Evolutionary conservation across 1,140 invertebrate species (phyloP).

Genomic region (Drosophila tani): DNA sequence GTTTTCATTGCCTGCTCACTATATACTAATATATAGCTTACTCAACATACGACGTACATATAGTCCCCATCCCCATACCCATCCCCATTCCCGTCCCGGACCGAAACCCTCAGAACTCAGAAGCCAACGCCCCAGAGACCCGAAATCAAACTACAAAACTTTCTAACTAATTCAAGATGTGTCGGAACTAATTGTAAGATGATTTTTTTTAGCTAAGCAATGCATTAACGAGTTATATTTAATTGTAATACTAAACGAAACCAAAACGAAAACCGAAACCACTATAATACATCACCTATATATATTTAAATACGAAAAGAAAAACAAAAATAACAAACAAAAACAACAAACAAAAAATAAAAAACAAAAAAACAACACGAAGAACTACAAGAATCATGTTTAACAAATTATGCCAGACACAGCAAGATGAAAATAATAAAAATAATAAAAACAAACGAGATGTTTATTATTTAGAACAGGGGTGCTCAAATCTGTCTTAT

Average conservation of each 20-base stretch:
- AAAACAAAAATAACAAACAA: constrained; percentile 3
- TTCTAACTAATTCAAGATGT: constrained; percentile 71
- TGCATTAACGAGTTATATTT: constrained; percentile 77
- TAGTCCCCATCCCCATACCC: constrained; percentile 1
- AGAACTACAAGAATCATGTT: constrained; percentile 54
- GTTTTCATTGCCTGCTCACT: constrained; percentile 42
- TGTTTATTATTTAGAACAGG: not conserved
- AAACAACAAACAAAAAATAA: not conserved
- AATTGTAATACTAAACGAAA: constrained; percentile 72
- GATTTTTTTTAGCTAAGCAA: constrained; percentile 82
- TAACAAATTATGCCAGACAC: constrained; percentile 74
- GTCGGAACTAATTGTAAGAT: constrained; percentile 75
- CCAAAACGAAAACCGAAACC: constrained; percentile 48
- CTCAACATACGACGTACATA: constrained; percentile 29
- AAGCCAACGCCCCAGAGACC: constrained; percentile 1
- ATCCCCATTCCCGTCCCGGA: not conserved
- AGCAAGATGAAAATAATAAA: constrained; percentile 61
- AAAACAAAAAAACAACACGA: constrained; percentile 18
- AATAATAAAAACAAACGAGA: constrained; percentile 54
- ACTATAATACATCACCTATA: constrained; percentile 61
- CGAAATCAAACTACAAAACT: constrained; percentile 38
- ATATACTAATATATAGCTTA: constrained; percentile 36
- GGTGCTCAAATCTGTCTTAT: too few relatives aligned
- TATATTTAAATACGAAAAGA: constrained; percentile 74
- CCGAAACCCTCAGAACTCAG: not conserved